Base-by-base conservation (phyloP, 2,113 vertebrate species). In the Apteryx owenii region DNA sequence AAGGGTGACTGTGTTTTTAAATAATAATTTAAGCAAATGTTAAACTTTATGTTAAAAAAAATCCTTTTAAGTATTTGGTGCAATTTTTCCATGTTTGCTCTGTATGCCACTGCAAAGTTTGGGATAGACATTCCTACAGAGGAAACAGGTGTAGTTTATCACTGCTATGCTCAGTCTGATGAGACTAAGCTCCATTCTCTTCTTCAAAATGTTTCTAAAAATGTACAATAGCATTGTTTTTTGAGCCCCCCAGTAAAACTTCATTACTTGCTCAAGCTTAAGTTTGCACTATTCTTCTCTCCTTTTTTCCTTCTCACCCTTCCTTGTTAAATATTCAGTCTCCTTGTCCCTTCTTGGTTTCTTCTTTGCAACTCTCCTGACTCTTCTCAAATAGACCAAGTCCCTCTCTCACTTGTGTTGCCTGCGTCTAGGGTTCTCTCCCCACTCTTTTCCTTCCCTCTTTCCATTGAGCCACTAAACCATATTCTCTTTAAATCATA, bases 401-500 rank as follows among this genome's bases (percentile, higher is more conserved):
- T 60, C 7, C 40, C 53, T 2, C 8, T 29, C 18, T 72, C 16
- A 61, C 7, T 36, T 44, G 8, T 62, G 6, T 54, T 83, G 36
- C n/a, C 25, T 46, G 51, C 54, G 31, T 16, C 3, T 62, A 48
- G 29, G n/a, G 29, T 14, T 82, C 18, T 70, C 33, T 61, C 60
- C 62, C 87, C 44, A 36, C 17, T 38, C 50, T 80, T 92, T 77
- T 29, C 8, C 64, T 79, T 79, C 69, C 28, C 42, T 29, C 31
- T 94, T 75, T 73, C 75, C n/a, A 81, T 51, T 66, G 19, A 79
- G 31, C 60, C 31, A 38, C 77, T 92, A 81, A 84, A 60, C 60
- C 11, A 22, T 64, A 44, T 81, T 93, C 64, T 78, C 79, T 88
- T 89, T 44, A 94, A 78, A 91, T 91, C 85, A 40, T 58, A 60